Conservation (phyloP, 2,113 vertebrate species). For the Dolichotis patagonum region DNA sequence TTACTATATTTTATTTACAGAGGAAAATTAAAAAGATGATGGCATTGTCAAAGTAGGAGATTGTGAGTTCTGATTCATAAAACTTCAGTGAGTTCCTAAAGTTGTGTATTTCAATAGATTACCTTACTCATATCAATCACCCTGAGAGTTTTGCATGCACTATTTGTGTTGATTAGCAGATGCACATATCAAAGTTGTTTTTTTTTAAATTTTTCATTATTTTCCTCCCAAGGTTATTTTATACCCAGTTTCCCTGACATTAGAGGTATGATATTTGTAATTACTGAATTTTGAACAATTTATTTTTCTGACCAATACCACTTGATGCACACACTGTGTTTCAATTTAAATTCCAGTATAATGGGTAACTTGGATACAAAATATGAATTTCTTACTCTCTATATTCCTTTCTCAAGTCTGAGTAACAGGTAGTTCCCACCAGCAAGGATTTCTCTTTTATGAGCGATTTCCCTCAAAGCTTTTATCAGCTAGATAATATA, state of each 20-base stretch:
- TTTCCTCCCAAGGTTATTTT: conserved; percentile 26
- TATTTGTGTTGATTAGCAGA: conserved; percentile 7
- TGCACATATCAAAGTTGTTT: conserved; percentile 28
- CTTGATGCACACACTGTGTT: neutral
- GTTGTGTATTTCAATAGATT: neutral
- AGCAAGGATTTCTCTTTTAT: neutral
- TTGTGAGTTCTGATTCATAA: neutral
- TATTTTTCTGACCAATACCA: neutral
- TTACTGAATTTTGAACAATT: conserved; percentile 35
- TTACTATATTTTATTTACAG: neutral
- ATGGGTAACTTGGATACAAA: neutral
- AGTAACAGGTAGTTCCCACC: neutral
- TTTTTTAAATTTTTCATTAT: conserved; percentile 42
- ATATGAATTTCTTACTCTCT: neutral
- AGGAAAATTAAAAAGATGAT: neutral
- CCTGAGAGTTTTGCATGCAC: neutral
- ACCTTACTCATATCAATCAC: conserved; percentile 4
- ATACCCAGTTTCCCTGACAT: neutral
- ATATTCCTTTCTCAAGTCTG: neutral
- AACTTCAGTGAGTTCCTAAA: neutral
- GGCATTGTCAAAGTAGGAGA: neutral
- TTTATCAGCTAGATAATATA: neutral
- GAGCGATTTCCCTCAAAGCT: neutral
- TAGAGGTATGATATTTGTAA: neutral
- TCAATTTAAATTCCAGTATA: neutral